phyloP scores from a whole-genome alignment of 2,797 vertebrate species.

The Takifugu ocellatus region DNA sequence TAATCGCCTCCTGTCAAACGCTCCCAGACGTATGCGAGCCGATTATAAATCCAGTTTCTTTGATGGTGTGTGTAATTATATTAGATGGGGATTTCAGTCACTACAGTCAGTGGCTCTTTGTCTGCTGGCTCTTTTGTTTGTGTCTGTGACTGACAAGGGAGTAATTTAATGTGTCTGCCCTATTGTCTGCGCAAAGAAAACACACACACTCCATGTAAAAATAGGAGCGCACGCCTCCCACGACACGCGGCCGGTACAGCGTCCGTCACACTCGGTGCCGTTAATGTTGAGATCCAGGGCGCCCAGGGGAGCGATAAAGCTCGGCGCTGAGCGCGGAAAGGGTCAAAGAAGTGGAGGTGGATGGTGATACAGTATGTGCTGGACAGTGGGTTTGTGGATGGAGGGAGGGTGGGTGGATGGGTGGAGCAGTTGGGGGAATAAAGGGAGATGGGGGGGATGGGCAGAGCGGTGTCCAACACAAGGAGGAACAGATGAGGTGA shows the following conservation, averaged over 20 bases:
- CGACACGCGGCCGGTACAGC: conserved; percentile 38
- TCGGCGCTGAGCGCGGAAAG: conserved; percentile 43
- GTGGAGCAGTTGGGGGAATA: conserved; percentile 48
- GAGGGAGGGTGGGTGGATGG: conserved; percentile 46
- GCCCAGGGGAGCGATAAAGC: conserved; percentile 56
- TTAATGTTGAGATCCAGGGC: conserved; percentile 33
- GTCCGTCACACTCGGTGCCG: conserved; percentile 45
- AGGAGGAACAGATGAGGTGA: conserved; percentile 67
- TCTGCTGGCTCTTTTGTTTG: conserved; percentile 51
- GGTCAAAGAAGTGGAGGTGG: conserved; percentile 39
- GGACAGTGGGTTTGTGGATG: conserved; percentile 32
- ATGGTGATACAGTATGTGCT: conserved; percentile 45
- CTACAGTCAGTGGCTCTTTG: conserved; percentile 35
- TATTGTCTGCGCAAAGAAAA: conserved; percentile 29
- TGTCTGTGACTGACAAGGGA: conserved; percentile 39
- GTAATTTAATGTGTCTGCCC: conserved; percentile 51
- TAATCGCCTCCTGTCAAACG: neutral
- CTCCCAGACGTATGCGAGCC: neutral
- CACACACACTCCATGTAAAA: conserved; percentile 47
- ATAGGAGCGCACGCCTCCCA: conserved; percentile 24
- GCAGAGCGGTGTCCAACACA: conserved; percentile 59
- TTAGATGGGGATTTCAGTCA: conserved; percentile 52
- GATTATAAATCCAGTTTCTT: conserved; percentile 31
- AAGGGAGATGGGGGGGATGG: conserved; percentile 54
- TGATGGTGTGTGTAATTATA: conserved; percentile 57